Base-by-base conservation (phyloP, 2,888 invertebrate species). In the Dolichopus griseipennis region DNA sequence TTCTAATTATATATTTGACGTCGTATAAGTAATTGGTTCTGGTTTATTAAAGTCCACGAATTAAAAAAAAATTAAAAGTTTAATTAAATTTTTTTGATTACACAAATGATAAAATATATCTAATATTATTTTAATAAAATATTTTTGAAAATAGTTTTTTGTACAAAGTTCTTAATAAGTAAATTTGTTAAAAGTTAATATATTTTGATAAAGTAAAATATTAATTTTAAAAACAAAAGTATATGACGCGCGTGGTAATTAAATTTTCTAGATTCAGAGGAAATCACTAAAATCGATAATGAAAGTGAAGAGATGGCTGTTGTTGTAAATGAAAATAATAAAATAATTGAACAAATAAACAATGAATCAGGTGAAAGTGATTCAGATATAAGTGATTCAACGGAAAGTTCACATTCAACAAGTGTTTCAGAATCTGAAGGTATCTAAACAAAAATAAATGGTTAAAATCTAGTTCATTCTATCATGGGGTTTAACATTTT, bases 321-420 rank as follows among this genome's bases (percentile, higher is more conserved):
- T 3, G 52, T 52, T 52, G 52, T 52, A 18, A 52, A 52, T 52
- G 52, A 52, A 52, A 52, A 52, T 15, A 15, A 52, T 52, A 52
- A 52, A 3, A n/a, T 4, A 12, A 52, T 52, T 52, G n/a, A 52
- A 52, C 52, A 15, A 52, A 18, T 52, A 52, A 52, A n/a, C 52
- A 52, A 52, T 79, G 78, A 79, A 79, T 80, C 81, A 73, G 83
- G 83, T 72, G 84, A 84, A 76, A 85, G 83, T 72, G 84, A 85
- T 75, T 85, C 85, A 81, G 78, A 84, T 83, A 80, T 78, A 70
- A 80, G 79, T 73, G 81, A 81, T 75, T 81, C 81, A 61, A 81
- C 81, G 71, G 81, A 81, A 74, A 81, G 81, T 76, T 81, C 81
- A 66, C 79, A 80, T 75, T 79, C 81, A 70, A 81, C 79, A 72